These are phyloP conservation scores for Nothocercus julius DNA, from an alignment of 2,113 vertebrate genomes.

Conservation along the genomic window DNA sequence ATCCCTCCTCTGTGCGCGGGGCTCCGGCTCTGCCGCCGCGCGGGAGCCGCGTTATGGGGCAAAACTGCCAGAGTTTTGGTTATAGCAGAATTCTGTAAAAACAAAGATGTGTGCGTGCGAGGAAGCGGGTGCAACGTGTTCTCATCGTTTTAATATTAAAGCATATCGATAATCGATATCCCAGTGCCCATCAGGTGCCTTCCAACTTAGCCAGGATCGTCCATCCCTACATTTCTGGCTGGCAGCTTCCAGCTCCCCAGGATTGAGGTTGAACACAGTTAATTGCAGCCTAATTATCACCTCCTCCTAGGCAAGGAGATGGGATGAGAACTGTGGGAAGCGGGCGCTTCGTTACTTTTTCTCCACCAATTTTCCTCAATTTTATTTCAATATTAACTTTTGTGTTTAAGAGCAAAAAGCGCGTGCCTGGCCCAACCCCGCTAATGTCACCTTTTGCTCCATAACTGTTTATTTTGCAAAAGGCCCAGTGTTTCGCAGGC, in stretches of 20 bases:
- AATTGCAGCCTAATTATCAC: neutral
- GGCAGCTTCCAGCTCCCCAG: neutral
- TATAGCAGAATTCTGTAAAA: accelerated
- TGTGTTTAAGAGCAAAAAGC: too few species aligned
- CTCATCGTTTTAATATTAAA: neutral
- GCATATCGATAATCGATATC: accelerated
- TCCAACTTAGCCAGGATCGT: accelerated
- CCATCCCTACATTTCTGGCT: accelerated
- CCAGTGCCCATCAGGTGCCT: accelerated
- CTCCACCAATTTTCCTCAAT: neutral
- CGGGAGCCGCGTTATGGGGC: neutral
- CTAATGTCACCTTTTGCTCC: neutral
- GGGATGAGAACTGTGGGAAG: too few species aligned
- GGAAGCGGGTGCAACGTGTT: neutral
- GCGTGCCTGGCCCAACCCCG: too few species aligned
- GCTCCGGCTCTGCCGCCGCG: too few species aligned
- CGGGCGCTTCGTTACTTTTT: accelerated
- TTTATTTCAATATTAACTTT: too few species aligned
- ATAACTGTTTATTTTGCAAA: neutral
- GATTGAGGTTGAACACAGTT: neutral
- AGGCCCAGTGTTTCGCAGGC: neutral
- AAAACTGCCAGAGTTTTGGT: accelerated
- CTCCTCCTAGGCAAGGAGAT: neutral
- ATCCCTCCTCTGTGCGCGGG: neutral
- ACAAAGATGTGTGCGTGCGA: accelerated